A percentile compares a stretch with the other conserved stretches of the same genome.
These are phyloP conservation scores for Danio jaintianensis DNA, from an alignment of 2,797 vertebrate genomes.

Conservation along the genomic window DNA sequence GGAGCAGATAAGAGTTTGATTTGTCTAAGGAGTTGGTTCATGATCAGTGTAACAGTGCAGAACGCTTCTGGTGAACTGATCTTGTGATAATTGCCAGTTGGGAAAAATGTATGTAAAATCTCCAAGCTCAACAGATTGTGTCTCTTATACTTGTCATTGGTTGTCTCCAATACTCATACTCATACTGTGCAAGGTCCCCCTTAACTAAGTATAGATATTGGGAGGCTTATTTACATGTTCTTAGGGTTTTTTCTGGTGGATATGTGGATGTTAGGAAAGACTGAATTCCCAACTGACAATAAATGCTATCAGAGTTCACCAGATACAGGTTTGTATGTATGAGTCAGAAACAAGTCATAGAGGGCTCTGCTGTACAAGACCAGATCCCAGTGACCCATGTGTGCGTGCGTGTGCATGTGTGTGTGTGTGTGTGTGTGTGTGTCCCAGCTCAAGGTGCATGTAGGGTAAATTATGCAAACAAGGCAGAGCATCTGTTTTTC, in stretches of 20 bases:
- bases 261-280: not conserved
- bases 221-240: slow-evolving; percentile 36
- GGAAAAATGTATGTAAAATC: slow-evolving; percentile 30
- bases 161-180: too few species aligned
- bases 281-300: not conserved
- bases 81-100: slow-evolving; percentile 42
- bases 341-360: slow-evolving; percentile 40
- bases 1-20: slow-evolving; percentile 46
- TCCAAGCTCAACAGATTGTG: slow-evolving; percentile 27
- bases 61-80: slow-evolving; percentile 48
- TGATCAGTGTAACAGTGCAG: slow-evolving; percentile 49
- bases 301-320: slow-evolving; percentile 2
- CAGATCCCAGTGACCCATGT: not conserved
- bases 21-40: slow-evolving; percentile 48
- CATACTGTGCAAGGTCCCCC: slow-evolving; percentile 53
- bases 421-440: slow-evolving; percentile 7
- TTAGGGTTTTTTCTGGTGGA: not conserved
- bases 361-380: slow-evolving; percentile 49
- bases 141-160: slow-evolving; percentile 34
- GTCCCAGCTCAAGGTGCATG: slow-evolving; percentile 49
- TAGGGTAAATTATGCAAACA: slow-evolving; percentile 60
- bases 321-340: not conserved
- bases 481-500: slow-evolving; percentile 54
- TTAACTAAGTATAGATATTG: slow-evolving; percentile 20
- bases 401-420: not conserved